Percentiles rank a stretch among this genome's conserved stretches.
phyloP scores from a whole-genome alignment of 2,888 invertebrate genomes.

The Caenorhabditis drosophilae region DNA sequence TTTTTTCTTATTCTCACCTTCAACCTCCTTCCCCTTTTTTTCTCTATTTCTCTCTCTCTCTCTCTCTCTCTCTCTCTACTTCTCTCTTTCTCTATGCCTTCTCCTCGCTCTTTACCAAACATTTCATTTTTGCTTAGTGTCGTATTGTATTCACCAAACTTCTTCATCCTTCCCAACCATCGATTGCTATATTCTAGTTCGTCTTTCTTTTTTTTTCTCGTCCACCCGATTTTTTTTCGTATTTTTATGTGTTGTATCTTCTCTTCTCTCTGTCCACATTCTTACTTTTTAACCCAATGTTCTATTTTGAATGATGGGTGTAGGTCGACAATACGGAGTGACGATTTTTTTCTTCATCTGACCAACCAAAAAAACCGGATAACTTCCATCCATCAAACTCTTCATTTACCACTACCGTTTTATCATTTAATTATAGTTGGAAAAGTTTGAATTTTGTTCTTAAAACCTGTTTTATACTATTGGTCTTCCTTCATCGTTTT shows the following conservation, averaged over 20 bases:
- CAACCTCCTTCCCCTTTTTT: not conserved
- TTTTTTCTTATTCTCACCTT: not conserved
- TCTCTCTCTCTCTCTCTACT: conserved; percentile 1
- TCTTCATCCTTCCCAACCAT: conserved; percentile 4
- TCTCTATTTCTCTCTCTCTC: not conserved
- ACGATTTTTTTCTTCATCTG: not conserved
- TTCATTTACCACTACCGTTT: not conserved
- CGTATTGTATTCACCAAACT: no score
- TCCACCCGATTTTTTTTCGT: not conserved
- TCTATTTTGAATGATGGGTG: no score
- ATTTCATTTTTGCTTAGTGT: not conserved
- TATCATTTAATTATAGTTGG: not conserved
- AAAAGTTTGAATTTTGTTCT: not conserved
- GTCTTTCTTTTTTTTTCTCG: not conserved
- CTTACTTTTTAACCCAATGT: no score
- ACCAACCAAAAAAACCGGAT: not conserved
- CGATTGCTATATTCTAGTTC: conserved; percentile 1
- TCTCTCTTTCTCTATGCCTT: not conserved
- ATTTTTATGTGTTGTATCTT: not conserved
- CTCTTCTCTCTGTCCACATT: no score
- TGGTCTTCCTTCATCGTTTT: no score
- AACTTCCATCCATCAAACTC: no score
- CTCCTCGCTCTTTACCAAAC: not conserved
- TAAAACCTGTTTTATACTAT: not conserved
- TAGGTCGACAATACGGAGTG: no score